Percentiles rank a stretch among this genome's conserved stretches.
Conservation (phyloP, 1,140 invertebrate genomes). For the Brachionus plicatilis region DNA sequence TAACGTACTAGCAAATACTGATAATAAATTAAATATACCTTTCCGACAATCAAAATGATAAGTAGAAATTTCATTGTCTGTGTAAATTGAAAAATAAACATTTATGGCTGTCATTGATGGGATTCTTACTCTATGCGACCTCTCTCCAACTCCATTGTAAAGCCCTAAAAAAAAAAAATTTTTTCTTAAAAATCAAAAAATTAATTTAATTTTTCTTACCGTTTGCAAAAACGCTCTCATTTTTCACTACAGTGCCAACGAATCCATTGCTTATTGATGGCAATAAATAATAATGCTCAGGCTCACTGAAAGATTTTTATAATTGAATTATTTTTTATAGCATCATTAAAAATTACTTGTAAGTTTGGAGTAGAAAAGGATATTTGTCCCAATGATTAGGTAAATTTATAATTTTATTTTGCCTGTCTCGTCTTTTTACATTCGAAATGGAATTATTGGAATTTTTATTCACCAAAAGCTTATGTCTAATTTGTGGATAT, state of each 20-base stretch:
- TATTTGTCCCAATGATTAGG: conserved; percentile 31
- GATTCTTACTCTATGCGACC: neutral
- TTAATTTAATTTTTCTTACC: neutral
- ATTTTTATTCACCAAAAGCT: neutral
- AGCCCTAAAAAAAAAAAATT: neutral
- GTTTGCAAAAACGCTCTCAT: conserved; percentile 19
- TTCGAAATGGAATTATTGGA: neutral
- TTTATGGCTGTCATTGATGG: conserved; percentile 26
- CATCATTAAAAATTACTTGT: neutral
- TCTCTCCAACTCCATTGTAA: conserved; percentile 6
- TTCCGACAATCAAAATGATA: conserved; percentile 22
- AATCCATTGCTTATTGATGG: conserved; percentile 22
- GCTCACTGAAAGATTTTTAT: neutral
- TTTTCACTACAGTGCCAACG: conserved; percentile 12
- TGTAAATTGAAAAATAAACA: conserved; percentile 9
- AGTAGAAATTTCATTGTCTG: conserved; percentile 6
- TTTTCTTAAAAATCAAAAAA: neutral
- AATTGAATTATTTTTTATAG: neutral
- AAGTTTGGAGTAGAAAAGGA: conserved; percentile 24
- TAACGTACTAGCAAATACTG: too few species aligned
- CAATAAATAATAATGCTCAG: neutral
- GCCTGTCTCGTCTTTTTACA: neutral
- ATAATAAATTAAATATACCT: neutral
- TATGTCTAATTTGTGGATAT: neutral
- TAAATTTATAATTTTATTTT: conserved; percentile 14